Percentiles rank a stretch among this genome's conserved stretches.
These are phyloP conservation scores for Nansenia antarctica DNA, from an alignment of 2,113 vertebrate genomes.

Conservation along the genomic window DNA sequence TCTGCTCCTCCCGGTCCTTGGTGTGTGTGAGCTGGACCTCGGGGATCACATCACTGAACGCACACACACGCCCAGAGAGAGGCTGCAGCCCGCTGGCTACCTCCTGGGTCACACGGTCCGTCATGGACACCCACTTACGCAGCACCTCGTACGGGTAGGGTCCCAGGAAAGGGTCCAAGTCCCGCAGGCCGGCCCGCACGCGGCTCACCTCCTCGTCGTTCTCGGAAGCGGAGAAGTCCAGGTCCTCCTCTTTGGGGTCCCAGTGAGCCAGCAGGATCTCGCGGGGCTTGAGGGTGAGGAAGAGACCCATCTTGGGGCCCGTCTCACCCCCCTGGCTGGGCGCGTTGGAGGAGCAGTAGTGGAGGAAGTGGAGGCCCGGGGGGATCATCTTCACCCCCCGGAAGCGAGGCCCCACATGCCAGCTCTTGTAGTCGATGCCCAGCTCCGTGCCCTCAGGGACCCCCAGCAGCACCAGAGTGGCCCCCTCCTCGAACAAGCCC, in stretches of 20 bases:
- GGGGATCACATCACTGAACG: constrained; percentile 89
- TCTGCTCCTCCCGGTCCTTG: constrained; percentile 80
- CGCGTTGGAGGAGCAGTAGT: constrained; percentile 80
- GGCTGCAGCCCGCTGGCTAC: constrained; percentile 81
- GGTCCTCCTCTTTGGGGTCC: constrained; percentile 79
- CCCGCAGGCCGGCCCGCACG: constrained; percentile 76
- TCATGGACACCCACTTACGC: constrained; percentile 92
- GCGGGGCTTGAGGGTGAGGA: constrained; percentile 81
- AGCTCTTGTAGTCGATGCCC: constrained; percentile 91
- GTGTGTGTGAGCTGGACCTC: constrained; percentile 78
- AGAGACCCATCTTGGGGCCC: constrained; percentile 86
- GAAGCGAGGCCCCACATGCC: constrained; percentile 91
- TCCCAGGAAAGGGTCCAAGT: constrained; percentile 86
- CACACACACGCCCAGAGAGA: constrained; percentile 81
- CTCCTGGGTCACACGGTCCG: constrained; percentile 79
- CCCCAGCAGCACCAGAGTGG: constrained; percentile 84
- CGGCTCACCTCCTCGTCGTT: constrained; percentile 78
- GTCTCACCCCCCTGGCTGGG: constrained; percentile 71
- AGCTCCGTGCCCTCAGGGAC: constrained; percentile 90
- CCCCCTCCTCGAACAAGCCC: constrained; percentile 90
- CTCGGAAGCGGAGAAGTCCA: constrained; percentile 76
- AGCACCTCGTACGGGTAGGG: constrained; percentile 89
- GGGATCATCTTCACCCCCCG: constrained; percentile 96
- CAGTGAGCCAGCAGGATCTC: constrained; percentile 83
- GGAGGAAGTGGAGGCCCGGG: constrained; percentile 91